Base-by-base conservation (phyloP, 2,888 invertebrate species). In the Hypercompe scribonia region DNA sequence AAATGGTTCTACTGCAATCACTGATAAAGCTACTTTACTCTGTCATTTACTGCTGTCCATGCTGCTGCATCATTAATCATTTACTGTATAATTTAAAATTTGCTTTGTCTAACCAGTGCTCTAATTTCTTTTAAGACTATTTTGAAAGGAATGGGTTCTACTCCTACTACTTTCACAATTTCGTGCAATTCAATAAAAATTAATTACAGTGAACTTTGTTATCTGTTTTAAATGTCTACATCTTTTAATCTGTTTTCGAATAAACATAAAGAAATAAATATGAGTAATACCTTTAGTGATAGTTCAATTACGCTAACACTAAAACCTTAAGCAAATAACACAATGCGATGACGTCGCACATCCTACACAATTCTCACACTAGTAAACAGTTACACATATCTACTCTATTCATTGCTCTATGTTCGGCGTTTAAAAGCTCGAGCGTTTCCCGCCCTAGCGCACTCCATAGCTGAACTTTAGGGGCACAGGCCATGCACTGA, bases 341-440 rank as follows among this genome's bases (percentile, higher is more conserved):
- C 31, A 74, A 36, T 65, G 67, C 36, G 24, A 36, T 79, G 80
- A 88, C 89, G 89, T 90, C 90, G 90, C 74, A 61, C 83, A 80
- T 78, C 90, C 92, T 90, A 92, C 91, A 89, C 89, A 84, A 28
- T 50, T 66, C 80, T 71, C 61, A 66, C 31, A 67, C 68, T 50
- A 74, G 61, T 65, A 65, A 69, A 63, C 21, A 61, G 31, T 18
- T 63, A 15, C 54, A 42, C 70, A 28, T 73, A 67, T 89, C 87
- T 88, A 78, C 66, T 36, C 65, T 63, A 36, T 81, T 87, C 73
- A 46, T 76, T 88, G 83, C 77, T 93, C 94, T 93, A 84, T 88
- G 92, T 86, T 74, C 64, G 77, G 79, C 77, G 90, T 90, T 94
- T 94, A 95, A 92, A 95, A 95, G 95, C 92, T 78, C 87, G 87